Percentiles rank a stretch among this genome's conserved stretches.
Conservation (phyloP, 2,797 vertebrate genomes). For the Acrossocheilus wenchowensis region DNA sequence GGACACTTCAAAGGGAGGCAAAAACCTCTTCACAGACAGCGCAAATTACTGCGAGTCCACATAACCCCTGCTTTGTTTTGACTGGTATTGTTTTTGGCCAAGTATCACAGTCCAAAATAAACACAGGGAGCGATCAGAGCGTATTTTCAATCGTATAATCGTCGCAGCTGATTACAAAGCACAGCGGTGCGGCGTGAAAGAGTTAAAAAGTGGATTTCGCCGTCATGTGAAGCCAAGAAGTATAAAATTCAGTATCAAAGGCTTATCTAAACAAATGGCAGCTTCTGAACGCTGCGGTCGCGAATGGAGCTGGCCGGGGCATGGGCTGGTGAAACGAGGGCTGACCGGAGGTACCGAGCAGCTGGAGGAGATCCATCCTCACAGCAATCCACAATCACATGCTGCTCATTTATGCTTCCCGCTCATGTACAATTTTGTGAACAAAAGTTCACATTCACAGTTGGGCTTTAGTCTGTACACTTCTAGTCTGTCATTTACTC, state of each 20-base stretch:
- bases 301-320: constrained; percentile 24
- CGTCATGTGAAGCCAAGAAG: constrained; percentile 51
- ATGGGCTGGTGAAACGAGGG: constrained; percentile 5
- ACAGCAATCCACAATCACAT: constrained; percentile 63
- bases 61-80: constrained; percentile 74
- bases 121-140: constrained; percentile 79
- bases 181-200: constrained; percentile 52
- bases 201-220: constrained; percentile 56
- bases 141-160: constrained; percentile 83
- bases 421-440: constrained; percentile 47
- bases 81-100: constrained; percentile 70
- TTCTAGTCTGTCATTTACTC: constrained; percentile 8
- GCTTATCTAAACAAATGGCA: constrained; percentile 56
- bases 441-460: constrained; percentile 59
- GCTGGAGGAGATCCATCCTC: constrained; percentile 42
- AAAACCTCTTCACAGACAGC: constrained; percentile 74
- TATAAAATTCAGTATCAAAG: constrained; percentile 52
- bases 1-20: constrained; percentile 77
- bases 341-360: constrained; percentile 28
- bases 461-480: constrained; percentile 14
- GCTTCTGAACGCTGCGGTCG: constrained; percentile 27
- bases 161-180: constrained; percentile 90
- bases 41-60: constrained; percentile 74
- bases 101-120: constrained; percentile 76
- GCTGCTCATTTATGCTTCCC: constrained; percentile 55